Conservation (phyloP, 2,888 invertebrate genomes). For the Drosophila ustulata region DNA sequence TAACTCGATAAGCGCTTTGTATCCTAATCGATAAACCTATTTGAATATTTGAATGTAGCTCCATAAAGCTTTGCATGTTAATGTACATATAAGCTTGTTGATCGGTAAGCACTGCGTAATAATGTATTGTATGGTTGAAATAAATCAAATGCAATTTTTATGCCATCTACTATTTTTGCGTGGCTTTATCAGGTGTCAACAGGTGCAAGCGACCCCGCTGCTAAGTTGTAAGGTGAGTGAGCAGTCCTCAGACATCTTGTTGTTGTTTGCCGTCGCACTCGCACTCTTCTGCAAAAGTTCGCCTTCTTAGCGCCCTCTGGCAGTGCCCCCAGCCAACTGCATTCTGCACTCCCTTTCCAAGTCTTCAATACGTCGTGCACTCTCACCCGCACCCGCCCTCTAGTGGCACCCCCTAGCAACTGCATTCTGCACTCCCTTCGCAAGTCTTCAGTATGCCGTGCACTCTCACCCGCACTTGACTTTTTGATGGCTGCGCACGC, state of each 20-base stretch:
- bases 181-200: constrained; percentile 31
- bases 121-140: background rate
- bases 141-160: constrained; percentile 6
- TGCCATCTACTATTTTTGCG: background rate
- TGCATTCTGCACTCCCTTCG: background rate
- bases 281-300: constrained; percentile 4
- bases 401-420: background rate
- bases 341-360: background rate
- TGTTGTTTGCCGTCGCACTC: no score
- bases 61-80: no score
- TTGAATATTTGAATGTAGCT: no score
- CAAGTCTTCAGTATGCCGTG: constrained; percentile 8
- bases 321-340: background rate
- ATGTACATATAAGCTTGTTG: no score
- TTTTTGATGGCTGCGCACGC: constrained; percentile 34
- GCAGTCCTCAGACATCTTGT: background rate
- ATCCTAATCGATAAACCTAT: background rate
- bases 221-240: no score
- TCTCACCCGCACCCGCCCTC: constrained; percentile 29
- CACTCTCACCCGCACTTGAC: constrained; percentile 54
- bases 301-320: background rate
- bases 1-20: background rate
- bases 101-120: background rate
- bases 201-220: constrained; percentile 26
- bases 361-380: constrained; percentile 14